Percentiles rank a stretch among this genome's conserved stretches.
phyloP scores from a whole-genome alignment of 2,797 vertebrate species.

The Gallinago stenura region DNA sequence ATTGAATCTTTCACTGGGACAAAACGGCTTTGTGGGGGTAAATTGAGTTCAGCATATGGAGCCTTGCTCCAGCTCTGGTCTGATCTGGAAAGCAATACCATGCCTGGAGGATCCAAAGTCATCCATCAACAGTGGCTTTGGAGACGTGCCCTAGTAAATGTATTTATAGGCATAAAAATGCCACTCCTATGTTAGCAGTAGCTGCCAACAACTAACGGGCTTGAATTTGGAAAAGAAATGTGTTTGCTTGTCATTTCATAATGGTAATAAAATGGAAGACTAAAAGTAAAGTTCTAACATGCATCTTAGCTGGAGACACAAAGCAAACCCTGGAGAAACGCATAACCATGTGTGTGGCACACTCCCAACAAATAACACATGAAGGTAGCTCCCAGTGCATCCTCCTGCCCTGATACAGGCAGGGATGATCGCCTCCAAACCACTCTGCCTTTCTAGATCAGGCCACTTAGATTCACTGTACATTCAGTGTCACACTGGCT shows the following conservation, averaged over 20 bases:
- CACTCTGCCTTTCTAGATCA: not conserved
- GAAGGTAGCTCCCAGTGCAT: not conserved
- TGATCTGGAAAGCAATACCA: not conserved
- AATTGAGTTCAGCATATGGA: not conserved
- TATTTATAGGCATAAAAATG: not conserved
- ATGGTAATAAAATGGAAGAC: not conserved
- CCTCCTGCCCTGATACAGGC: not conserved
- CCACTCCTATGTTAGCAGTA: not conserved
- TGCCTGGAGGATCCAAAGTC: not conserved
- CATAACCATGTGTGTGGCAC: not conserved
- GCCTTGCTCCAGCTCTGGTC: not conserved
- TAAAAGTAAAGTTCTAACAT: not conserved
- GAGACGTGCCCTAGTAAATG: not conserved
- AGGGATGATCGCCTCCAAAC: not conserved
- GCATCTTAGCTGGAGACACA: not conserved
- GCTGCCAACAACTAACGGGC: not conserved
- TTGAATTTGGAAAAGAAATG: not conserved
- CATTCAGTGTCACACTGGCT: not conserved
- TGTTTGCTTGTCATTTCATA: not conserved
- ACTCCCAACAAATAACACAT: not conserved
- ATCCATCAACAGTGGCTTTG: not conserved
- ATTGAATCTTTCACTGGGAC: not conserved
- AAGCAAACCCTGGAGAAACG: not conserved
- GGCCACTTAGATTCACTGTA: accelerated
- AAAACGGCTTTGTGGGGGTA: not conserved